phyloP scores from a whole-genome alignment of 2,888 invertebrate species.

The Eulithis testata region DNA sequence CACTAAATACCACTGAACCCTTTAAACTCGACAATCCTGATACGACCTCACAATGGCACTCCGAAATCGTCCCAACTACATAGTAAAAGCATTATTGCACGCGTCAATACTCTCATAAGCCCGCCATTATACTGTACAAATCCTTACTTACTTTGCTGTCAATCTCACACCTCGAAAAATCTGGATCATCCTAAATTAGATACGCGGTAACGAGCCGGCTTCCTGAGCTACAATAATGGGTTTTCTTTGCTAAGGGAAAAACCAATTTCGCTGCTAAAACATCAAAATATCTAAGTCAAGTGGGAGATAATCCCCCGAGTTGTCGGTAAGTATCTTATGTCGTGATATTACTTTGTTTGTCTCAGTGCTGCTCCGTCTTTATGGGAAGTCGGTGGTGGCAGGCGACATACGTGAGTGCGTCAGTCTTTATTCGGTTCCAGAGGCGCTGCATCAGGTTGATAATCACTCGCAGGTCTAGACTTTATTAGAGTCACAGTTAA shows the following conservation, averaged over 20 bases:
- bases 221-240: conserved; percentile 64
- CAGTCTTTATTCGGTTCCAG: too few relatives aligned
- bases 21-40: conserved; percentile 40
- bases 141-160: conserved; percentile 62
- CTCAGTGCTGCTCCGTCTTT: conserved; percentile 38
- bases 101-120: conserved; percentile 49
- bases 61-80: conserved; percentile 41
- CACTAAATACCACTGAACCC: conserved; percentile 31
- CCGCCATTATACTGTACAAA: conserved; percentile 59
- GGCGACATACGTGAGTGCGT: not conserved
- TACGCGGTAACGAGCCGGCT: conserved; percentile 66
- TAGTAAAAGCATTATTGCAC: conserved; percentile 44
- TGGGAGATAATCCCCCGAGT: conserved; percentile 66
- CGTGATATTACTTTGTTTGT: conserved; percentile 66
- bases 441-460: too few relatives aligned
- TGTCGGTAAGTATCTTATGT: conserved; percentile 64
- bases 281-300: conserved; percentile 75
- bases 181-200: conserved; percentile 76
- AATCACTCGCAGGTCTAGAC: too few relatives aligned
- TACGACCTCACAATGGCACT: conserved; percentile 43
- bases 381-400: not conserved
- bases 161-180: conserved; percentile 69
- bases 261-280: conserved; percentile 74
- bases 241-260: conserved; percentile 71
- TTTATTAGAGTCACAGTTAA: too few relatives aligned